Evolutionary conservation across 30 jellyfish, hydroid and myxozoan species (phyloP).

Genomic region (Aurelia coerulea): DNA sequence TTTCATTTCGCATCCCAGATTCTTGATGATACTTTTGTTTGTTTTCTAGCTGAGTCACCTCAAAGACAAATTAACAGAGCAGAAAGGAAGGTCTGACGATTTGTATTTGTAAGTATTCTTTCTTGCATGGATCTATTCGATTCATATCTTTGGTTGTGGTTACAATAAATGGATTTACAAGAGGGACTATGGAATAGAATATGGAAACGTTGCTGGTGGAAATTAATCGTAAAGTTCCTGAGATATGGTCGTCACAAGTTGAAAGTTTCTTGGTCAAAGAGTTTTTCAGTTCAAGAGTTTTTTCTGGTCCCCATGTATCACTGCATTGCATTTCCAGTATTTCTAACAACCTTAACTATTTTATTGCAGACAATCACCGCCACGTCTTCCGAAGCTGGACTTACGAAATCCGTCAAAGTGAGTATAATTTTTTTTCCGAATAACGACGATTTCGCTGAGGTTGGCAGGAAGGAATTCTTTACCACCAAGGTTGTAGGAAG

Average conservation of each 20-base stretch:
- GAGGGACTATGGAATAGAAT: too few species aligned
- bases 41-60: conserved; percentile 47
- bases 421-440: background rate
- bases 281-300: background rate
- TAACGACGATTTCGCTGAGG: too few species aligned
- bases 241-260: too few species aligned
- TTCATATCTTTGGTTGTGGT: too few species aligned
- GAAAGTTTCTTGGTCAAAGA: too few species aligned
- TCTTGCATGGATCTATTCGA: too few species aligned
- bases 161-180: too few species aligned
- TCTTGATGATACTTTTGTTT: background rate
- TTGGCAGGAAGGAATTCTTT: too few species aligned
- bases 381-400: conserved; percentile 53
- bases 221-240: too few species aligned
- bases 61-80: conserved; percentile 36
- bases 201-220: too few species aligned
- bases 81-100: conserved; percentile 28
- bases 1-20: background rate
- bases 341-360: background rate
- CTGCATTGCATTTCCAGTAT: too few species aligned
- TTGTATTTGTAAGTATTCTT: conserved; percentile 26
- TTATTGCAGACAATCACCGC: conserved; percentile 18
- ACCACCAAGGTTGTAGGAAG: too few species aligned
- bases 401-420: conserved; percentile 46
- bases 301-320: background rate